Conservation (phyloP, 2,113 vertebrate genomes). For the Periophthalmus modestus region DNA sequence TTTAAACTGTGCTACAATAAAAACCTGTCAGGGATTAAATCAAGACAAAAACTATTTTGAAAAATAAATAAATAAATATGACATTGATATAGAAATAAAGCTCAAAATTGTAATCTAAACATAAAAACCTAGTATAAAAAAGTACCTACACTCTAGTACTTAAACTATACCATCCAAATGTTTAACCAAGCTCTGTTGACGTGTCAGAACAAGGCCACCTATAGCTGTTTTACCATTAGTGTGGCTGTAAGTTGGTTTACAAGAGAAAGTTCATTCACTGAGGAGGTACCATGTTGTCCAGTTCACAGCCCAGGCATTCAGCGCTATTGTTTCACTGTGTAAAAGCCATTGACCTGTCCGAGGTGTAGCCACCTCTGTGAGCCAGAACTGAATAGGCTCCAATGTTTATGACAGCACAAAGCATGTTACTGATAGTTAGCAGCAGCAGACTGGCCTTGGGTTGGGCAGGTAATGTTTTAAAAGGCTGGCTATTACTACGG, state of each 20-base stretch:
- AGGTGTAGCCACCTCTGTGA: not conserved
- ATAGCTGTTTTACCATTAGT: not conserved
- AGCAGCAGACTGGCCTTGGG: not conserved
- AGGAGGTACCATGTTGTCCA: not conserved
- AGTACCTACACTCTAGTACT: too few species aligned
- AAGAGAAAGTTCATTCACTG: not conserved
- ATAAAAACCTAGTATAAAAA: too few species aligned
- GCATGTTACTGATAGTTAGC: not conserved
- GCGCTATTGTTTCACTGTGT: not conserved
- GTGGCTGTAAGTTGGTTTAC: not conserved
- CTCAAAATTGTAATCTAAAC: too few species aligned
- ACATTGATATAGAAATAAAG: too few species aligned
- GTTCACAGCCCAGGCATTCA: conserved; percentile 6
- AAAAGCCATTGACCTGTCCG: conserved; percentile 2
- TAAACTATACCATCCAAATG: not conserved
- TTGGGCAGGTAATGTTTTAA: not conserved
- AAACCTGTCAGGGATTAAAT: too few species aligned
- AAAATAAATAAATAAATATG: too few species aligned
- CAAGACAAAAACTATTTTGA: too few species aligned
- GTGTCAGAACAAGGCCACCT: conserved; percentile 11
- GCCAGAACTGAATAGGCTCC: not conserved
- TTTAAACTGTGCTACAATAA: too few species aligned
- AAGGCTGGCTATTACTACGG: not conserved
- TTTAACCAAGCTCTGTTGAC: not conserved
- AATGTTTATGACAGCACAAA: not conserved